Evolutionary conservation across 1,140 invertebrate genomes (phyloP).

Genomic region (Ditylenchus dipsaci): DNA sequence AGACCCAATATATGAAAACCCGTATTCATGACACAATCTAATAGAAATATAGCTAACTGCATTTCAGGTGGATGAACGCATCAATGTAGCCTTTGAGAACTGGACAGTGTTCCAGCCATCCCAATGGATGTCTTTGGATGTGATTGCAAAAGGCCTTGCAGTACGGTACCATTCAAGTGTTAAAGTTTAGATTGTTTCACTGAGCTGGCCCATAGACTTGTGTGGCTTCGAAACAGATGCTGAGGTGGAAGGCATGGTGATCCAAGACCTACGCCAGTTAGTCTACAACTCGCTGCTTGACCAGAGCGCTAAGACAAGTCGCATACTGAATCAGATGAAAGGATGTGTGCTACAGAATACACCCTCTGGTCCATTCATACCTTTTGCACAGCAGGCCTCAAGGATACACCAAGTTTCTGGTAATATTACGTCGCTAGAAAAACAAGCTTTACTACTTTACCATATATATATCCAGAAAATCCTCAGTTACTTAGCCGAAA

Average conservation of each 20-base stretch:
- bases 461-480: too few relatives aligned
- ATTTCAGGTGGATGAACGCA: constrained; percentile 7
- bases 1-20: too few relatives aligned
- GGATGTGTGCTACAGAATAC: neutral
- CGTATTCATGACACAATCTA: too few relatives aligned
- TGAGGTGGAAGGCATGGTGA: neutral
- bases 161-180: neutral
- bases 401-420: neutral
- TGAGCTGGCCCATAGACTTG: constrained; percentile 7
- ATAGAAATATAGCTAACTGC: too few relatives aligned
- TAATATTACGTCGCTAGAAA: neutral
- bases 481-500: too few relatives aligned
- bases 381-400: neutral
- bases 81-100: neutral
- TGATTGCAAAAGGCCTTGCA: neutral
- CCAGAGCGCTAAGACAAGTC: neutral
- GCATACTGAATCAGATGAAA: neutral
- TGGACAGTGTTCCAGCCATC: neutral
- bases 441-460: too few relatives aligned
- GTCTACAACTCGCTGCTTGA: constrained; percentile 4
- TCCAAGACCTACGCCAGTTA: constrained; percentile 2
- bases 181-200: neutral
- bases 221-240: constrained; percentile 2
- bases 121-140: neutral
- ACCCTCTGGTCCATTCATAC: neutral